Conservation (phyloP, 2,797 vertebrate genomes). For the Eulemur mongoz region DNA sequence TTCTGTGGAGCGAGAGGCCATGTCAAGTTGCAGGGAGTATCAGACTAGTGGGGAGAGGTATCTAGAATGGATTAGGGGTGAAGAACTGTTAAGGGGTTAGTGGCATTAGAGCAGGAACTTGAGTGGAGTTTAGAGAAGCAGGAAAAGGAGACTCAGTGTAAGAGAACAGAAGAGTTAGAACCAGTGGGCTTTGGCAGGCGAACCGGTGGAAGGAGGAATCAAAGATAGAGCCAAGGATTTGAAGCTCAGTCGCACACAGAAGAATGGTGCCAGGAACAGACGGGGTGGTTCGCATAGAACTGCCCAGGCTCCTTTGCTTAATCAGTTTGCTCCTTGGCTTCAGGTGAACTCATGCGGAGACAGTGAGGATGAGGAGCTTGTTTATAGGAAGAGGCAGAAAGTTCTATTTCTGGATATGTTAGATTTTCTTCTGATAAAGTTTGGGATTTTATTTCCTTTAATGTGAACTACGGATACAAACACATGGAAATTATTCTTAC, state of each 20-base stretch:
- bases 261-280: neutral
- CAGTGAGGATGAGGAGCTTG: neutral
- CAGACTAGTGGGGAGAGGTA: neutral
- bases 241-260: neutral
- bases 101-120: neutral
- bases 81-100: no score
- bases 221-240: neutral
- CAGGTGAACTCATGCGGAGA: neutral
- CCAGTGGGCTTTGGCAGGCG: neutral
- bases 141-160: neutral
- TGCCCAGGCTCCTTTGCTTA: neutral
- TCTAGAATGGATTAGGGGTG: neutral
- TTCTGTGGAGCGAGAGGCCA: neutral
- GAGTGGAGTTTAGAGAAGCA: neutral
- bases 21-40: neutral
- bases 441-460: constrained; percentile 32
- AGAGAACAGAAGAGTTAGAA: neutral
- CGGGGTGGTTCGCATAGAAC: neutral
- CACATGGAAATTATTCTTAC: constrained; percentile 48
- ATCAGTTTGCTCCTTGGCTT: neutral
- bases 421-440: constrained; percentile 34
- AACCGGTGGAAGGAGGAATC: neutral
- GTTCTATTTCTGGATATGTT: neutral
- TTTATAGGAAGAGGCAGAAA: neutral
- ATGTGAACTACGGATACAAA: constrained; percentile 1